Percentiles rank a stretch among this genome's conserved stretches.
These are phyloP conservation scores for Microchirus variegatus DNA, from an alignment of 2,797 vertebrate species.

Conservation along the genomic window DNA sequence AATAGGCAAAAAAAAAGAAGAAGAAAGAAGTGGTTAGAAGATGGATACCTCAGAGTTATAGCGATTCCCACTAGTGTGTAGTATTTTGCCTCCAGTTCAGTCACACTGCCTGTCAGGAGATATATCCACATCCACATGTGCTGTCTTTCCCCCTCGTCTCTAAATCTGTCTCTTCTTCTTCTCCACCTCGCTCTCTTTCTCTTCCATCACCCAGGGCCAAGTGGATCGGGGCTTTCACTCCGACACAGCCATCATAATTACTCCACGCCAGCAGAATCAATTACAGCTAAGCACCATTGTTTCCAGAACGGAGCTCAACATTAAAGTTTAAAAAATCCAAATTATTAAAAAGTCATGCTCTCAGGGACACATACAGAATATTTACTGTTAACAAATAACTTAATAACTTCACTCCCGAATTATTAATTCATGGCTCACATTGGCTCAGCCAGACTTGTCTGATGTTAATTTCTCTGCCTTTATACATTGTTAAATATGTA, in stretches of 20 bases:
- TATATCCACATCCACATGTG: conserved; percentile 31
- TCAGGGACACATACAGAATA: conserved; percentile 80
- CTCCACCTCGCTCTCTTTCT: conserved; percentile 13
- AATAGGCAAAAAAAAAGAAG: conserved; percentile 29
- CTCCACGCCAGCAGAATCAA: conserved; percentile 76
- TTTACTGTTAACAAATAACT: conserved; percentile 86
- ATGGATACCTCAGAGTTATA: conserved; percentile 43
- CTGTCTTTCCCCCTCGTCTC: conserved; percentile 23
- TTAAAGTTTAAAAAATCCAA: conserved; percentile 80
- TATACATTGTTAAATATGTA: conserved; percentile 77
- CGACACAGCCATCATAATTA: conserved; percentile 73
- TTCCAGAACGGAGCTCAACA: conserved; percentile 76
- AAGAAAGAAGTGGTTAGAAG: conserved; percentile 4
- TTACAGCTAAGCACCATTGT: conserved; percentile 80
- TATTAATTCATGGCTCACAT: conserved; percentile 77
- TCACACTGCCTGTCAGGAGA: conserved; percentile 47
- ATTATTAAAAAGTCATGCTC: conserved; percentile 81
- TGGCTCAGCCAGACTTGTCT: conserved; percentile 64
- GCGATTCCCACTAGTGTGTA: conserved; percentile 41
- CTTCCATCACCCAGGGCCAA: conserved; percentile 67
- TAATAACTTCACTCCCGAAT: conserved; percentile 78
- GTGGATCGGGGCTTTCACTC: conserved; percentile 57
- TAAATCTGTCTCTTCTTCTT: conserved; percentile 45
- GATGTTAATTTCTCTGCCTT: conserved; percentile 73
- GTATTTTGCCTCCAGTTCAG: conserved; percentile 38